Evolutionary conservation across 2,797 vertebrate species (phyloP), one percentile per base, ranked within the genome.

Genomic region (Serranus cabrilla): DNA sequence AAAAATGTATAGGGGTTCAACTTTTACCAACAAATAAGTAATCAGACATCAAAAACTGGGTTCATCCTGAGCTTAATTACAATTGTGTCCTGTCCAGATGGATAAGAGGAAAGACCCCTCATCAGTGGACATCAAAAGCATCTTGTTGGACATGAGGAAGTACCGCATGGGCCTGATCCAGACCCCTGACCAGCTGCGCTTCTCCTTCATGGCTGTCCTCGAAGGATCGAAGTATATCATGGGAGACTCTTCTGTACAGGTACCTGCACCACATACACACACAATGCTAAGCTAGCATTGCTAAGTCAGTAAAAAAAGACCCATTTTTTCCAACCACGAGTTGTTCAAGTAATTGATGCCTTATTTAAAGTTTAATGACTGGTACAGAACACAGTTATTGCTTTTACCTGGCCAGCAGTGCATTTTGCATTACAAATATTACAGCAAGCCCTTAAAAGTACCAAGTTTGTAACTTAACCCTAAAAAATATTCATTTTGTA

Each of bases 131-230:
- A 97, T 99, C 20, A 97, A 96, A 80, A 95, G 94, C 79, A 96
- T 99, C 71, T 94, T 99, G 11, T 86, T 99, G 63, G 96, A 99
- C 64, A 99, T 99, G 98, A 95, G 98, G 77, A 97, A 95, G 56
- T 98, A 96, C 81, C 95, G 98, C 40, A 99, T 99, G 98, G 98
- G 98, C 0, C 96, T 99, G 47, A 99, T 99, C 86, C 98, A 99
- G 93, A 99, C 98, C 0, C 97, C 97, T 0, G 97, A 99, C 81
- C 98, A 99, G 93, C 96, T 99, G 49, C 97, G 98, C 1, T 99
- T 99, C 92, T 99, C 98, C 57, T 99, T 98, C 92, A 79, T 98
- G 67, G 97, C 98, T 25, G 96, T 99, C 40, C 95, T 97, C 0
- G 97, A 99, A 80, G 98, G 98, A 34, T 95, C 97, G 83, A 99